Conservation (phyloP, 2,888 invertebrate species). For the Himalopsyche kuldschensis region DNA sequence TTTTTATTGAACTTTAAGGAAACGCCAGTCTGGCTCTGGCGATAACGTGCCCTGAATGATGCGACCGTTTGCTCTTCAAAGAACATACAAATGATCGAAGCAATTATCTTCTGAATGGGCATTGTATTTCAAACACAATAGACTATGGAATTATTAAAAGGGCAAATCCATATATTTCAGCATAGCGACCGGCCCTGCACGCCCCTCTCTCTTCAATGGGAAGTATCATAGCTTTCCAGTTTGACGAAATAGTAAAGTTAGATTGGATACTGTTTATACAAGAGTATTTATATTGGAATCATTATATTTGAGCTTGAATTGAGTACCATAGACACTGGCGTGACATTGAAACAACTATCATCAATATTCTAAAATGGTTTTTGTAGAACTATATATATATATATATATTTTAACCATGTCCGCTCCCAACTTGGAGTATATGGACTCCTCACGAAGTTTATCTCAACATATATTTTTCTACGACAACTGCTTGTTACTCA, state of each 20-base stretch:
- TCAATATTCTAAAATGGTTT: too few species aligned
- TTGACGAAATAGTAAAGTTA: background rate
- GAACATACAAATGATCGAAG: constrained; percentile 36
- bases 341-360: too few species aligned
- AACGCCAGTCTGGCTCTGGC: background rate
- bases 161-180: constrained; percentile 30
- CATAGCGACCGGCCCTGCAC: background rate
- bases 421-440: too few species aligned
- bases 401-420: too few species aligned
- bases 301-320: too few species aligned
- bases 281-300: too few species aligned
- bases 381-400: too few species aligned
- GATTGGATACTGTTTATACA: background rate
- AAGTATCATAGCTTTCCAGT: background rate
- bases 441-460: too few species aligned
- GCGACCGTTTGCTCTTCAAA: constrained; percentile 27
- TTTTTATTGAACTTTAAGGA: background rate
- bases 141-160: constrained; percentile 31
- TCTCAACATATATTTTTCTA: too few species aligned
- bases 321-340: too few species aligned
- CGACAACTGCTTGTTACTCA: too few species aligned
- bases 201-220: background rate
- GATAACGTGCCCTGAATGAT: constrained; percentile 13
- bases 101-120: constrained; percentile 39
- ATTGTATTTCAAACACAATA: constrained; percentile 32